Percentiles rank a stretch among this genome's conserved stretches.
These are phyloP conservation scores for Coregonus suidteri DNA, from an alignment of 2,797 vertebrate genomes.

Conservation along the genomic window DNA sequence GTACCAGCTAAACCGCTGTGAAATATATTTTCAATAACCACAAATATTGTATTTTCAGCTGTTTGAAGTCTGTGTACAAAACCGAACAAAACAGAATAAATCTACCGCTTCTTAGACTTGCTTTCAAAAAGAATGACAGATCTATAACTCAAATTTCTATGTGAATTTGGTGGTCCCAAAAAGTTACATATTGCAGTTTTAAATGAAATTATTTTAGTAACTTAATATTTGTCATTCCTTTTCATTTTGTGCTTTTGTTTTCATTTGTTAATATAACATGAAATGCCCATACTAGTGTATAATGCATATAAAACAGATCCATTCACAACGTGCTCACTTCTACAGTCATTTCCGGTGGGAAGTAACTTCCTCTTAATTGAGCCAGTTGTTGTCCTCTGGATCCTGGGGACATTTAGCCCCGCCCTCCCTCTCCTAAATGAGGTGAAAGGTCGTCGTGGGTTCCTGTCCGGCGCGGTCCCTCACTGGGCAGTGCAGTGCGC, in stretches of 20 bases:
- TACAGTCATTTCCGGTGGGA: not conserved
- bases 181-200: too few species aligned
- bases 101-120: too few species aligned
- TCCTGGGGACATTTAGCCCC: not conserved
- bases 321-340: not conserved
- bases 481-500: slow-evolving; percentile 64
- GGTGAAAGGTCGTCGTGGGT: slow-evolving; percentile 65
- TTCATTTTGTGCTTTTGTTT: not conserved
- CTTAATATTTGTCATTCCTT: not conserved
- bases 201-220: not conserved
- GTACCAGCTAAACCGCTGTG: too few species aligned
- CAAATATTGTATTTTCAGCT: too few species aligned
- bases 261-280: not conserved
- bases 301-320: not conserved
- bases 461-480: slow-evolving; percentile 64
- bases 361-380: not conserved
- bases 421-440: slow-evolving; percentile 44
- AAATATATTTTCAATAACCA: too few species aligned
- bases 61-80: too few species aligned
- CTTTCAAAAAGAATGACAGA: too few species aligned
- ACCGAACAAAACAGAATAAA: too few species aligned
- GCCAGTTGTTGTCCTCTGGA: not conserved
- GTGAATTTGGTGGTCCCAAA: too few species aligned
- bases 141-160: too few species aligned
- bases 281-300: not conserved